Percentiles rank a stretch among this genome's conserved stretches.
Evolutionary conservation across 2,113 vertebrate genomes (phyloP).

Genomic region (Sarotherodon lohbergeri): DNA sequence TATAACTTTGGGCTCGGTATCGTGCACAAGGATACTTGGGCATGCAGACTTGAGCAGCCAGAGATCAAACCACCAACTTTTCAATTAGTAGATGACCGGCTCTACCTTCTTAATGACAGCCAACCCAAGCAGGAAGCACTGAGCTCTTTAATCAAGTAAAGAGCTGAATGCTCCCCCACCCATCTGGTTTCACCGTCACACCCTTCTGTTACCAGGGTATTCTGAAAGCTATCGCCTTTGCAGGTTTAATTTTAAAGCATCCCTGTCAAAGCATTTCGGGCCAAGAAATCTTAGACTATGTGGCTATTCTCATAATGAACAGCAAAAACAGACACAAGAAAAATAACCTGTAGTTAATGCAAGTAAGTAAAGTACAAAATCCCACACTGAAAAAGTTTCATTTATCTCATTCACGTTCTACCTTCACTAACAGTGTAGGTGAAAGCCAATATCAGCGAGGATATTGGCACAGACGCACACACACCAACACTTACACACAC

Average conservation of each 20-base stretch:
- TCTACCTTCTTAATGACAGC: not conserved
- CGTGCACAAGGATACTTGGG: not conserved
- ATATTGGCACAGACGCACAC: not conserved
- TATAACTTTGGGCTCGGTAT: not conserved
- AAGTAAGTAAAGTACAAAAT: not conserved
- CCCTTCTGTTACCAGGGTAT: conserved; percentile 29
- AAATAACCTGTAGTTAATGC: not conserved
- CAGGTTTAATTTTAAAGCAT: conserved; percentile 63
- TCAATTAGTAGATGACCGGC: not conserved
- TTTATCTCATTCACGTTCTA: not conserved
- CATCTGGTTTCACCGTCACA: not conserved
- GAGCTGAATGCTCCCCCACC: not conserved
- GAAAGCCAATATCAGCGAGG: not conserved
- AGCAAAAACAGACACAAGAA: not conserved
- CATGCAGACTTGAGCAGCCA: not conserved
- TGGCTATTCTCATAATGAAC: conserved; percentile 40
- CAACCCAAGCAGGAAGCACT: not conserved
- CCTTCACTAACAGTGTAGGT: not conserved
- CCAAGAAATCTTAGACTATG: conserved; percentile 20
- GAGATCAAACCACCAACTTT: not conserved
- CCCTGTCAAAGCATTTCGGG: not conserved
- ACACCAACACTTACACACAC: not conserved
- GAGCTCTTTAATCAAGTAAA: not conserved
- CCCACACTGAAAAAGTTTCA: not conserved
- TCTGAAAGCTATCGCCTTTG: not conserved